Base-by-base conservation (phyloP, 2,888 invertebrate genomes). In the Eudasyphora cyanicolor region DNA sequence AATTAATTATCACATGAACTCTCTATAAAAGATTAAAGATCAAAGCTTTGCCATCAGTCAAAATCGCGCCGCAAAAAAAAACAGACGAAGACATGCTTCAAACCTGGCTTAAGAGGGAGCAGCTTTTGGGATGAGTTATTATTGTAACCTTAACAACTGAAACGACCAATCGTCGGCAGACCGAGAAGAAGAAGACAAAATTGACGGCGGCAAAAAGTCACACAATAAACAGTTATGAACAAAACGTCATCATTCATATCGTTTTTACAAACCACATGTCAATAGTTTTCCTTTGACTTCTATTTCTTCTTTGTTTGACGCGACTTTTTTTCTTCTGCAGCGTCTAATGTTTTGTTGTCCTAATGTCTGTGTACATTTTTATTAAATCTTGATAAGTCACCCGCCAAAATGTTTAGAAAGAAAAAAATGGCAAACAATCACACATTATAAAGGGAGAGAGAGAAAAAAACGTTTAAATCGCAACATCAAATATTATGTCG, bases 1-100 rank as follows among this genome's bases (percentile, higher is more conserved):
- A 81, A 84, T 84, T 84, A 84, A 84, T 84, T 81, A 84, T 84
- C 73, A 73, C 67, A 12, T 84, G 81, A 84, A 76, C 81, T 78
- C 73, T 77, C n/a, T 70, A 42, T 1, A 21, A 17, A 42, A 84
- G 81, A 73, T 73, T 67, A 84, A 81, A 84, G 84, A 76, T 73
- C 78, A 81, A 81, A 75, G 69, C 74, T 79, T 76, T 74, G 27
- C 42, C 69, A 74, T 74, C 76, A 82, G 71, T 73, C 79, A 62
- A 67, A 74, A 24, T 45, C 57, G 2, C 21, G 49, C 24, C 17
- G 19, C 32, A 29, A 60, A 35, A 62, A n/a, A 62, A 4, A 17
- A 19, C 1, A 12, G 27, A 27, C 27, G 12, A 60, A 57, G 32
- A n/a, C n/a, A n/a, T n/a, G n/a, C n/a, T n/a, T n/a, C 14, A 60